Conservation (phyloP, 2,888 invertebrate genomes). For the Chrysotoxum bicinctum region DNA sequence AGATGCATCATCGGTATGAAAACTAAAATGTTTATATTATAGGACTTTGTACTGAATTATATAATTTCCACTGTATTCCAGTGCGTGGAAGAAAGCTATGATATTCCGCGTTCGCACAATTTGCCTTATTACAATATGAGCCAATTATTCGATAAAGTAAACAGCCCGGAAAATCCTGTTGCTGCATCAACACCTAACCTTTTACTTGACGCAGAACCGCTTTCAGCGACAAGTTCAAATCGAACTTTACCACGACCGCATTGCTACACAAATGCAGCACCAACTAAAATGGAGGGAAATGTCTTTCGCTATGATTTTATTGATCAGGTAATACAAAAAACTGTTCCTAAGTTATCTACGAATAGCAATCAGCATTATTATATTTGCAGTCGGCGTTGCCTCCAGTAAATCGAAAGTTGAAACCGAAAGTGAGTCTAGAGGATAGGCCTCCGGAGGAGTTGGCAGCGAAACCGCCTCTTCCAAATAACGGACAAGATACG, state of each 20-base stretch:
- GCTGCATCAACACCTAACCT: constrained; percentile 81
- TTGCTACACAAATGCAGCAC: constrained; percentile 83
- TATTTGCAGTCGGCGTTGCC: constrained; percentile 83
- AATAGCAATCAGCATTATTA: not conserved
- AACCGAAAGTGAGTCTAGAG: constrained; percentile 84
- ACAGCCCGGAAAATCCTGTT: constrained; percentile 79
- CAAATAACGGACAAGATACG: constrained; percentile 74
- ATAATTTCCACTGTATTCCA: constrained; percentile 9
- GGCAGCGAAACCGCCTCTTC: constrained; percentile 78
- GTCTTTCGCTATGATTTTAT: constrained; percentile 83
- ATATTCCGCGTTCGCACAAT: constrained; percentile 88
- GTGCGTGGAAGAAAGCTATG: constrained; percentile 84
- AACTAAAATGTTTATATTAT: not conserved
- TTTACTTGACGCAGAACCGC: constrained; percentile 75
- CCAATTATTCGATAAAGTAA: constrained; percentile 77
- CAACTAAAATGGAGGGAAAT: constrained; percentile 81
- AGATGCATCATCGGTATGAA: constrained; percentile 77
- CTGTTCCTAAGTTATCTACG: not conserved
- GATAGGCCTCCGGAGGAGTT: constrained; percentile 79
- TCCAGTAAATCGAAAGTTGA: constrained; percentile 90
- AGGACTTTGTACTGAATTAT: not conserved
- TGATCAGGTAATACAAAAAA: constrained; percentile 75
- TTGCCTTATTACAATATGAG: constrained; percentile 81
- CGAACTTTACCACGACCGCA: constrained; percentile 80
- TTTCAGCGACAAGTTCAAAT: constrained; percentile 69